Conservation (phyloP, 1,140 invertebrate species). For the Trichonephila clavata region DNA sequence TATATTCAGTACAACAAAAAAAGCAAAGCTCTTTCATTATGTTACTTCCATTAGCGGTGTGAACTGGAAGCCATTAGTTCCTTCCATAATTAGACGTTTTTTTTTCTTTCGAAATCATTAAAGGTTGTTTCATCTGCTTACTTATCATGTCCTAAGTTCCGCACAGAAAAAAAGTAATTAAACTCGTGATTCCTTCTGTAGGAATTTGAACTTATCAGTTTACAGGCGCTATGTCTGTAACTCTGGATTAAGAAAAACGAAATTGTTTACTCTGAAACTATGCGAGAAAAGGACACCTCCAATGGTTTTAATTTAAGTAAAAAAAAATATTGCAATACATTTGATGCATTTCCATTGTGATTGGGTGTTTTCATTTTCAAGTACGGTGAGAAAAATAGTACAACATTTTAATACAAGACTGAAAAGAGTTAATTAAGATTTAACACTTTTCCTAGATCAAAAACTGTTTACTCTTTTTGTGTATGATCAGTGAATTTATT, state of each 20-base stretch:
- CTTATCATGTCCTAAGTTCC: neutral
- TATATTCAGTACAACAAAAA: neutral
- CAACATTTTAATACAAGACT: neutral
- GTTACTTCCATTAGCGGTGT: slow-evolving; percentile 29
- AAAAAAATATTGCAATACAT: neutral
- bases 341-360: neutral
- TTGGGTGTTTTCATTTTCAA: neutral
- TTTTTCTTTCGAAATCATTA: slow-evolving; percentile 44
- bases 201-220: slow-evolving; percentile 17
- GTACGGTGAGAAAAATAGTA: neutral
- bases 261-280: neutral
- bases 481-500: too few relatives aligned
- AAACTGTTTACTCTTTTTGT: too few relatives aligned
- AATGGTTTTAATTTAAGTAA: neutral
- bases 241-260: neutral
- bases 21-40: slow-evolving; percentile 10
- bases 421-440: neutral
- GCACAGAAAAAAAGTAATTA: slow-evolving; percentile 12
- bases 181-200: slow-evolving; percentile 45
- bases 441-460: too few relatives aligned
- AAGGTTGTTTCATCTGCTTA: slow-evolving; percentile 14
- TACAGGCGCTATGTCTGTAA: neutral
- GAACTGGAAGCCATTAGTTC: slow-evolving; percentile 45
- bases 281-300: neutral
- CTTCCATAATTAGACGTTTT: neutral